Evolutionary conservation across 2,797 vertebrate species (phyloP).

Genomic region (Sebastes elongatus): DNA sequence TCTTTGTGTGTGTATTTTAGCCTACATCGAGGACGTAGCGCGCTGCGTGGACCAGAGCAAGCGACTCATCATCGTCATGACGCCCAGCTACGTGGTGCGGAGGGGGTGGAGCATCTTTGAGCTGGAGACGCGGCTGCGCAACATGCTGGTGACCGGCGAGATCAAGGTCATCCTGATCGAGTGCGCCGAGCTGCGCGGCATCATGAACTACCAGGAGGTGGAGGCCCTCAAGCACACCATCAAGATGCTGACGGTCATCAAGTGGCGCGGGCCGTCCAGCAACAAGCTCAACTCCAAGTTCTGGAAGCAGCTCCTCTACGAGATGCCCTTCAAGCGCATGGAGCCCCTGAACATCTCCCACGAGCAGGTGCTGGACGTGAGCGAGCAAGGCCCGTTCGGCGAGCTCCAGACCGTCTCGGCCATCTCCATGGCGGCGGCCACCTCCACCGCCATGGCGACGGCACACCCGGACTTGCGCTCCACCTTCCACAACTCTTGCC

Average conservation of each 20-base stretch:
- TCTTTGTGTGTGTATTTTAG: constrained; percentile 73
- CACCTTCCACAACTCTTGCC: constrained; percentile 95
- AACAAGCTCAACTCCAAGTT: constrained; percentile 98
- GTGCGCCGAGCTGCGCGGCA: constrained; percentile 95
- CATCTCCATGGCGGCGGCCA: constrained; percentile 97
- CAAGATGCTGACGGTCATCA: constrained; percentile 97
- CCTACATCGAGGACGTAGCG: constrained; percentile 98
- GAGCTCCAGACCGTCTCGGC: constrained; percentile 98
- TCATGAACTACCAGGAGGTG: constrained; percentile 99
- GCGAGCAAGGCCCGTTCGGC: constrained; percentile 96
- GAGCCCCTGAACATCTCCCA: constrained; percentile 91
- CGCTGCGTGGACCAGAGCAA: constrained; percentile 99
- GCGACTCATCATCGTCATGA: constrained; percentile 98
- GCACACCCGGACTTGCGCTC: constrained; percentile 96
- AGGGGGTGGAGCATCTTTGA: constrained; percentile 99
- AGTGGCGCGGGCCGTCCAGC: constrained; percentile 96
- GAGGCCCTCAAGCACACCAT: constrained; percentile 98
- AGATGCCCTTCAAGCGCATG: constrained; percentile 98
- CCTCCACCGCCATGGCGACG: constrained; percentile 95
- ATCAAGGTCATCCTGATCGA: constrained; percentile 99
- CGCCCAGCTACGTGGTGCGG: constrained; percentile 96
- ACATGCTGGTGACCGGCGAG: constrained; percentile 96
- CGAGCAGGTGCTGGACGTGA: constrained; percentile 95
- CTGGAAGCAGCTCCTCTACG: constrained; percentile 99
- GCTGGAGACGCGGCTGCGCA: constrained; percentile 97